phyloP scores from a whole-genome alignment of 2,888 invertebrate genomes.

The Phyto melanocephala region DNA sequence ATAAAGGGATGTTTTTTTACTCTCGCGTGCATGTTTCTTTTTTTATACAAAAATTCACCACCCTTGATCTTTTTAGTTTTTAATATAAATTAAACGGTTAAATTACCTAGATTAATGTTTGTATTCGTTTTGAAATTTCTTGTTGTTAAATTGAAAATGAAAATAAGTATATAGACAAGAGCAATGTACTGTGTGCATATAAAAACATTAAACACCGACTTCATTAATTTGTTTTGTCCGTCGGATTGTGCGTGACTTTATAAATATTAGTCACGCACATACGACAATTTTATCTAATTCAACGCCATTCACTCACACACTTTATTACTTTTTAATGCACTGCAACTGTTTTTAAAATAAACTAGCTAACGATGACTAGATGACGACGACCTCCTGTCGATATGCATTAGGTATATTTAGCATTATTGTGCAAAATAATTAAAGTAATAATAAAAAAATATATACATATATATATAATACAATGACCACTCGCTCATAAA shows the following conservation, averaged over 20 bases:
- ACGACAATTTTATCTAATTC: slow-evolving; percentile 15
- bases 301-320: not conserved
- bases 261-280: slow-evolving; percentile 40
- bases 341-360: slow-evolving; percentile 4
- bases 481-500: not conserved
- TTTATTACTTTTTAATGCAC: not conserved
- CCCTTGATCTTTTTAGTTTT: slow-evolving; percentile 1
- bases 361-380: not conserved
- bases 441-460: not conserved
- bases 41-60: not conserved
- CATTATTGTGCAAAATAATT: slow-evolving; percentile 22
- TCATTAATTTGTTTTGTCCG: slow-evolving; percentile 40
- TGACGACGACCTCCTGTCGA: not conserved
- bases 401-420: not conserved
- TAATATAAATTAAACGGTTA: slow-evolving; percentile 17
- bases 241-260: slow-evolving; percentile 47
- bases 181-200: not conserved
- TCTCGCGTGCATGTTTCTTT: not conserved
- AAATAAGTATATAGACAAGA: not conserved
- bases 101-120: slow-evolving; percentile 58
- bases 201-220: not conserved
- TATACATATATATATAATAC: not conserved
- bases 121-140: slow-evolving; percentile 3
- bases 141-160: slow-evolving; percentile 29
- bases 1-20: slow-evolving; percentile 8